These are phyloP conservation scores for Heteropelma amictum DNA, from an alignment of 2,888 invertebrate genomes.

Conservation along the genomic window DNA sequence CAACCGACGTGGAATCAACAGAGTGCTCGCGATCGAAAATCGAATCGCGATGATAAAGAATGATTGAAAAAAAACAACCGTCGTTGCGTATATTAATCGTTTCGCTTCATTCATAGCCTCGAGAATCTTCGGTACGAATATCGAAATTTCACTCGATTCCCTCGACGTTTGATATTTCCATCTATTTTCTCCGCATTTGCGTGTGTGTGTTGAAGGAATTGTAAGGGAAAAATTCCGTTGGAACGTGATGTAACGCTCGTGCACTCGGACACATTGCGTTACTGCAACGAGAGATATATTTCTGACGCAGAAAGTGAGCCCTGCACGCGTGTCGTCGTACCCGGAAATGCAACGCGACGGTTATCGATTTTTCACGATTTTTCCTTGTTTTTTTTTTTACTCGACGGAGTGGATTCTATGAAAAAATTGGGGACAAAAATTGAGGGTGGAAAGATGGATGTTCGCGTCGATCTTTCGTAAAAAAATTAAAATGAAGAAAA, in stretches of 20 bases:
- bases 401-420: too few species aligned
- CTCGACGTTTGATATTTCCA: background rate
- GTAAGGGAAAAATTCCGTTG: constrained; percentile 27
- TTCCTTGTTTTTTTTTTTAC: background rate
- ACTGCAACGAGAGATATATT: constrained; percentile 14
- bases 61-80: background rate
- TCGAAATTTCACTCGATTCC: too few species aligned
- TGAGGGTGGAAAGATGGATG: too few species aligned
- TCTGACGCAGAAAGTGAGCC: constrained; percentile 43
- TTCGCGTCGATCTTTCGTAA: too few species aligned
- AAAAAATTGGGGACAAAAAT: too few species aligned
- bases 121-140: background rate
- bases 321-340: constrained; percentile 33
- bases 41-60: background rate
- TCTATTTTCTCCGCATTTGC: background rate
- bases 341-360: constrained; percentile 24
- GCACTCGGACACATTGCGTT: constrained; percentile 3
- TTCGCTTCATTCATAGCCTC: background rate
- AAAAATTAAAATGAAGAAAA: too few species aligned
- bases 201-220: background rate
- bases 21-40: background rate
- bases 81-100: background rate
- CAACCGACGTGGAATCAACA: background rate
- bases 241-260: constrained; percentile 40
- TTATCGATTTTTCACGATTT: background rate